A percentile compares a stretch with the other conserved stretches of the same genome.
phyloP scores from a whole-genome alignment of 2,888 invertebrate species.

The Chydorus sphaericus region DNA sequence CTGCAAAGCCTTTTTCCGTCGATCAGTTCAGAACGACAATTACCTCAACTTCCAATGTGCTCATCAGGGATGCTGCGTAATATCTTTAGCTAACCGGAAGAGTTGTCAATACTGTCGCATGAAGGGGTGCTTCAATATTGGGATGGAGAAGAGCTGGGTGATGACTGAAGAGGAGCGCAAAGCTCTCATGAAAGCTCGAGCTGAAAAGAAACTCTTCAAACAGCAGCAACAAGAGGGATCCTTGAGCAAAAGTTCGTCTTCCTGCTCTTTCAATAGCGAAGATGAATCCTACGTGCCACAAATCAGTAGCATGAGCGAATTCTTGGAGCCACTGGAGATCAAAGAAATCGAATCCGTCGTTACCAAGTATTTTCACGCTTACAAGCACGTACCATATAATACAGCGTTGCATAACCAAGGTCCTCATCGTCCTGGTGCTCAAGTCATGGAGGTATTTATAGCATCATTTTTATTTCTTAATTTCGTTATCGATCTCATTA shows the following conservation, averaged over 20 bases:
- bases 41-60: conserved; percentile 27
- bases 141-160: conserved; percentile 31
- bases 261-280: too few relatives aligned
- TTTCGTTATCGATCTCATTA: background rate
- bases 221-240: too few relatives aligned
- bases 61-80: conserved; percentile 25
- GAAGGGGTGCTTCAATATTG: conserved; percentile 27
- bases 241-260: too few relatives aligned
- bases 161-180: conserved; percentile 28
- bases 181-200: conserved; percentile 23
- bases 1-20: conserved; percentile 30
- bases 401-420: conserved; percentile 10
- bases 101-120: conserved; percentile 29
- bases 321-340: conserved; percentile 21
- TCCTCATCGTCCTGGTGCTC: conserved; percentile 17
- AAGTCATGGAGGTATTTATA: conserved; percentile 21
- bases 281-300: conserved; percentile 19
- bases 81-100: conserved; percentile 27
- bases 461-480: background rate
- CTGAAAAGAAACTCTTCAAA: conserved; percentile 14
- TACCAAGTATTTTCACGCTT: conserved; percentile 23
- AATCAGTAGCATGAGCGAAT: conserved; percentile 19
- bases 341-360: conserved; percentile 23
- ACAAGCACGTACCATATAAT: conserved; percentile 22
- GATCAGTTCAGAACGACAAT: conserved; percentile 29